Conservation (phyloP, 2,113 vertebrate genomes). For the Mohoua ochrocephala region DNA sequence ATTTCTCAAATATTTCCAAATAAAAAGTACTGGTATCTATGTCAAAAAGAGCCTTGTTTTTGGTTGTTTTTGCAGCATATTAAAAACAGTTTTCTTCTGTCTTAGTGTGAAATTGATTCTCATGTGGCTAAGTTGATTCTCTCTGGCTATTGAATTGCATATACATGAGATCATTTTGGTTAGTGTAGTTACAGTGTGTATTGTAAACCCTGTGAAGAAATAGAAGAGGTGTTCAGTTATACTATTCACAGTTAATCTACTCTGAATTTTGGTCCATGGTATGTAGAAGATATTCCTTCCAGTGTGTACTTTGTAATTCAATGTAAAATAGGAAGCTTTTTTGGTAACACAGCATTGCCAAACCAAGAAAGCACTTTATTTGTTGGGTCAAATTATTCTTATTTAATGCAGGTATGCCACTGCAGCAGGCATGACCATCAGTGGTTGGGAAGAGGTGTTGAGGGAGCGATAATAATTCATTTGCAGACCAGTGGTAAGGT, state of each 20-base stretch:
- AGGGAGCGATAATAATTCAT: background rate
- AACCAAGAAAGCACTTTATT: background rate
- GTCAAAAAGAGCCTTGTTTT: background rate
- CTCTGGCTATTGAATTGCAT: background rate
- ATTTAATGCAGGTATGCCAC: background rate
- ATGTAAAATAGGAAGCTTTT: background rate
- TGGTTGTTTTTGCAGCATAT: background rate
- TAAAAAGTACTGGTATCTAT: background rate
- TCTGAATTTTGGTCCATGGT: background rate
- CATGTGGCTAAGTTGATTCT: background rate
- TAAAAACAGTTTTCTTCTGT: background rate
- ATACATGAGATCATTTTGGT: background rate
- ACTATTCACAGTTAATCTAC: background rate
- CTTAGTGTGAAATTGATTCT: slow-evolving; percentile 41
- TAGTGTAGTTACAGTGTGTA: background rate
- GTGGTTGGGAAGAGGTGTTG: background rate
- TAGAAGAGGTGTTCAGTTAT: background rate
- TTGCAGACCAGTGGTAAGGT: background rate
- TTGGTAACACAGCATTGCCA: background rate
- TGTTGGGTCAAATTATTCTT: background rate
- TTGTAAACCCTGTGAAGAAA: background rate
- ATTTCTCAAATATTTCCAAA: background rate
- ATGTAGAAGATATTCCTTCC: background rate
- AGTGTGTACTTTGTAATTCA: background rate
- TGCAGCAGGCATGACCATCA: background rate